These are phyloP conservation scores for Villa cingulata DNA, from an alignment of 2,888 invertebrate species.

Conservation along the genomic window DNA sequence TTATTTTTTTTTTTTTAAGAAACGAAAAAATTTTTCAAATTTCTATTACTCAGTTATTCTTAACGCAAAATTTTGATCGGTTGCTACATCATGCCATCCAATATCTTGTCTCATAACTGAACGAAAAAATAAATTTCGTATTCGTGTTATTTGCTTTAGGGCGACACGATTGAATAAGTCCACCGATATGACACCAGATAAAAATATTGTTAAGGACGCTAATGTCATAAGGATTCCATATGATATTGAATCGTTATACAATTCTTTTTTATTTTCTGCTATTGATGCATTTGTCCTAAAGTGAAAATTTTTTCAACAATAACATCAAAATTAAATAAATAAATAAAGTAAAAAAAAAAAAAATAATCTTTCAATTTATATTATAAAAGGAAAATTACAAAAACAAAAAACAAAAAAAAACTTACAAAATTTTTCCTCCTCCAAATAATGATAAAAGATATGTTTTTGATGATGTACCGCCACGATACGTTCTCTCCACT, in stretches of 20 bases:
- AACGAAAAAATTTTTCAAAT: background rate
- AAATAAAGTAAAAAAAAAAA: slow-evolving; percentile 7
- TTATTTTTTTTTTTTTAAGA: background rate
- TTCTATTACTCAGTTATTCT: slow-evolving; percentile 54
- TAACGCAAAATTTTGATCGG: slow-evolving; percentile 57
- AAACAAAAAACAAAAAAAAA: slow-evolving; percentile 1
- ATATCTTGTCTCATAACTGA: slow-evolving; percentile 58
- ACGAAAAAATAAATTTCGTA: slow-evolving; percentile 46
- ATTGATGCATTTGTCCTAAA: slow-evolving; percentile 40
- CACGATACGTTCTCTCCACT: slow-evolving; percentile 48
- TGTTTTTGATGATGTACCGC: slow-evolving; percentile 45
- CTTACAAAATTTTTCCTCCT: slow-evolving; percentile 46
- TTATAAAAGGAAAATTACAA: no score
- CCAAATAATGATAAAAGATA: slow-evolving; percentile 46
- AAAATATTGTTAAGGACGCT: slow-evolving; percentile 45
- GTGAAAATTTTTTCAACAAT: slow-evolving; percentile 6
- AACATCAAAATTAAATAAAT: background rate
- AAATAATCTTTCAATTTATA: background rate
- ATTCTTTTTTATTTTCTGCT: slow-evolving; percentile 43
- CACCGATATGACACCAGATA: slow-evolving; percentile 50
- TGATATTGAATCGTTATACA: slow-evolving; percentile 50
- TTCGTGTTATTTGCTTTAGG: slow-evolving; percentile 46
- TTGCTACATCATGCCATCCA: slow-evolving; percentile 58
- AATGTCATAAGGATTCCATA: slow-evolving; percentile 49
- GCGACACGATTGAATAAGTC: slow-evolving; percentile 54